A percentile compares a stretch with the other conserved stretches of the same genome.
These are phyloP conservation scores for Spheniscus mendiculus DNA, from an alignment of 2,113 vertebrate genomes.

Conservation along the genomic window DNA sequence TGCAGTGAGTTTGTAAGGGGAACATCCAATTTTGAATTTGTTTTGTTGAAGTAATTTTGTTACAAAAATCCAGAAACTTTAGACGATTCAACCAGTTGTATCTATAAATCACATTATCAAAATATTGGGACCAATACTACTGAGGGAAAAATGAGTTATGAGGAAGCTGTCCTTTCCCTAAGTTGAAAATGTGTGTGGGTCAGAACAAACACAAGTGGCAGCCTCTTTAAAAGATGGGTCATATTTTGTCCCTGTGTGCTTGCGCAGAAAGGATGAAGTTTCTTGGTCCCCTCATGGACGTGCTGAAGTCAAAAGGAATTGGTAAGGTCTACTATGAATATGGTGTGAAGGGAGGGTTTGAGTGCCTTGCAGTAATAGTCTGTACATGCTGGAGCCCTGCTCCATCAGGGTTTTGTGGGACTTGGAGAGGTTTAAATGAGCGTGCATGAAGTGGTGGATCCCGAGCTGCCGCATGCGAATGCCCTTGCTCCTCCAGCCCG, in stretches of 20 bases:
- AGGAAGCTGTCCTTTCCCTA: not conserved
- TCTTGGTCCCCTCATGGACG: not conserved
- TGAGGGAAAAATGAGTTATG: not conserved
- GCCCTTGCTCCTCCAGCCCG: not conserved
- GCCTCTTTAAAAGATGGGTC: not conserved
- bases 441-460: not conserved
- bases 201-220: not conserved
- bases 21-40: not conserved
- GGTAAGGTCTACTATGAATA: rapidly evolving
- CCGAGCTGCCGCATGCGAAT: rapidly evolving
- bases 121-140: not conserved
- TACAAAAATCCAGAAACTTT: not conserved
- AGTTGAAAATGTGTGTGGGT: not conserved
- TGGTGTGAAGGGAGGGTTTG: not conserved
- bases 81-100: not conserved
- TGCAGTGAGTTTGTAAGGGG: not conserved
- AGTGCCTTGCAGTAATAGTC: too few species aligned
- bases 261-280: not conserved
- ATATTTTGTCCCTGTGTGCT: not conserved
- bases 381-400: not conserved
- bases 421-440: not conserved
- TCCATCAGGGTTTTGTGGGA: not conserved
- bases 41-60: not conserved
- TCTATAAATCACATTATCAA: not conserved
- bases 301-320: not conserved